Conservation (phyloP, 2,797 vertebrate genomes). For the Acipenser oxyrinchus region DNA sequence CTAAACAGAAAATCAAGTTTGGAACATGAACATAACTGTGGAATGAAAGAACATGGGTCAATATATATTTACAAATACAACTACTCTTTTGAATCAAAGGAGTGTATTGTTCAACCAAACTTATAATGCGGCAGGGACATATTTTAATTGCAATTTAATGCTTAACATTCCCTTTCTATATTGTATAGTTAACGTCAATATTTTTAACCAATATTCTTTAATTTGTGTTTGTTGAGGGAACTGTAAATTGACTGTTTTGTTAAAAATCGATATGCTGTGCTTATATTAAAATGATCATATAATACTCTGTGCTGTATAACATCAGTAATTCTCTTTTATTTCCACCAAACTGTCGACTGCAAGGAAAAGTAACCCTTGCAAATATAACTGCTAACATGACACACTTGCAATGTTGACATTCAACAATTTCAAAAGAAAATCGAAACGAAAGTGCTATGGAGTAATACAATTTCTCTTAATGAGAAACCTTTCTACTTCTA, state of each 20-base stretch:
- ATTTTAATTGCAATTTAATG: no score
- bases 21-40: no score
- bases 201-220: no score
- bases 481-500: slow-evolving; percentile 61
- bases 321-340: slow-evolving; percentile 59
- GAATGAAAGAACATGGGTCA: no score
- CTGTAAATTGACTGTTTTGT: slow-evolving; percentile 36
- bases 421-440: slow-evolving; percentile 60
- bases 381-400: slow-evolving; percentile 63
- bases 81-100: no score
- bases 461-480: slow-evolving; percentile 68
- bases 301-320: slow-evolving; percentile 38
- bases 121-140: no score
- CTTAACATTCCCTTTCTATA: no score
- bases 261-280: slow-evolving; percentile 48
- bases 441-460: slow-evolving; percentile 55
- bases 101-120: no score
- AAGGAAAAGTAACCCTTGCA: slow-evolving; percentile 48
- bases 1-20: no score
- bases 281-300: slow-evolving; percentile 52
- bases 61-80: no score
- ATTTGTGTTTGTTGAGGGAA: background rate
- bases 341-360: slow-evolving; percentile 50
- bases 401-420: slow-evolving; percentile 68
- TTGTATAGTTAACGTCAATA: no score